Evolutionary conservation across 2,797 vertebrate genomes (phyloP), one percentile per base, ranked within the genome.

Genomic region (Catamblyrhynchus diadema): DNA sequence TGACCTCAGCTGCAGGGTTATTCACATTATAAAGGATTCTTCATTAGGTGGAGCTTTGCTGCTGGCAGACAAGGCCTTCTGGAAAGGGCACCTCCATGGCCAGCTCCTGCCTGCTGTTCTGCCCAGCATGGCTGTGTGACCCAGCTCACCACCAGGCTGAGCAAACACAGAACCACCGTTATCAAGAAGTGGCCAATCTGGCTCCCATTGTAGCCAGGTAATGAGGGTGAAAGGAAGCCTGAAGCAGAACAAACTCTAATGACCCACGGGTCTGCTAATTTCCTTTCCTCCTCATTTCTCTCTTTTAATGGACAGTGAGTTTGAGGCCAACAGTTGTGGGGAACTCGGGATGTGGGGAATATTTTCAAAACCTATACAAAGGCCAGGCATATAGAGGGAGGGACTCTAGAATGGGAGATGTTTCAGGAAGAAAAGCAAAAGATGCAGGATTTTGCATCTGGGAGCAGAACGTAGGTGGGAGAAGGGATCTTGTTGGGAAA

Each of bases 171-270:
- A 85, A 19, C 27, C 91, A 86, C n/a, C 0, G 0, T 21, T 73
- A 96, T 11, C 69, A 72, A 93, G 44, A 86, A 85, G 65, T 30
- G 48, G 56, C 47, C 89, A 83, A 41, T 83, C 72, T 65, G 35
- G 8, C 41, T 93, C 59, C 79, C 75, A 45, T 20, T 93, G 79
- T 62, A 86, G 80, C 50, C 85, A 96, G 77, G 91, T 88, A 97
- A 91, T 56, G 70, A 93, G 87, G 66, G 79, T 70, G 69, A 93
- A 94, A 79, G 41, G 59, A 92, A 89, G 87, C 47, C 61, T 90
- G 79, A 94, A 88, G 84, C 69, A 91, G 89, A 97, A 94, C 69
- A 83, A 92, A 51, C 64, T 80, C 48, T 81, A 93, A 95, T 11
- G 80, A 93, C 48, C 78, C 27, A 19, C 2, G 3, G 23, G 27